Base-by-base conservation (phyloP, 2,797 vertebrate genomes). In the Sebastes melanostomus region DNA sequence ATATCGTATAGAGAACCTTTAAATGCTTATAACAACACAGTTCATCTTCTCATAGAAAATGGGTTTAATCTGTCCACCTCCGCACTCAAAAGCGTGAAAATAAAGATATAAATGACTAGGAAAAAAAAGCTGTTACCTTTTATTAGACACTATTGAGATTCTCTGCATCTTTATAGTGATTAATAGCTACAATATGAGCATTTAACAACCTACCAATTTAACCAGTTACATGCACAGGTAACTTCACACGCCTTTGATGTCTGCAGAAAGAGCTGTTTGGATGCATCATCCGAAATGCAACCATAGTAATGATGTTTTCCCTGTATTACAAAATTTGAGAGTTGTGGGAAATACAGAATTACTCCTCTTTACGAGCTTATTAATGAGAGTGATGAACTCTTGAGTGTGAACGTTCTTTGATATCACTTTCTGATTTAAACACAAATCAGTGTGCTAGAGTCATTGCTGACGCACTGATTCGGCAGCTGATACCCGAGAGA, bases 351-450 rank as follows among this genome's bases (percentile, higher is more conserved):
- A 55, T 34, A 60, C 29, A 59, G n/a, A 65, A 58, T 52, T 3
- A 18, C 20, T 11, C 68, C 8, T 29, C 36, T 52, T 61, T 22
- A 65, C 10, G 30, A 22, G 3, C 3, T 38, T n/a, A 73, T 16
- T 54, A 38, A 70, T 55, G 58, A 54, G 2, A 38, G 18, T 24
- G 12, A 34, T 22, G 2, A 34, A 34, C 6, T 66, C 1, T 24
- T 13, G 11, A 27, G n/a, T 10, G 22, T 20, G 4, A 75, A 58
- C 22, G 9, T 52, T 34, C 7, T 65, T 30, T 77, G 5, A 38
- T 75, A 84, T 30, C 11, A 25, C 8, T 65, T 76, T 72, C 5
- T 42, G 25, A 72, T 75, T 38, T 60, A 10, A 80, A 42, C 58
- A 78, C 14, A 78, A 79, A 74, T 73, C 22, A n/a, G 29, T 27